Evolutionary conservation across 2,113 vertebrate species (phyloP).

Genomic region (Rallus limicola): DNA sequence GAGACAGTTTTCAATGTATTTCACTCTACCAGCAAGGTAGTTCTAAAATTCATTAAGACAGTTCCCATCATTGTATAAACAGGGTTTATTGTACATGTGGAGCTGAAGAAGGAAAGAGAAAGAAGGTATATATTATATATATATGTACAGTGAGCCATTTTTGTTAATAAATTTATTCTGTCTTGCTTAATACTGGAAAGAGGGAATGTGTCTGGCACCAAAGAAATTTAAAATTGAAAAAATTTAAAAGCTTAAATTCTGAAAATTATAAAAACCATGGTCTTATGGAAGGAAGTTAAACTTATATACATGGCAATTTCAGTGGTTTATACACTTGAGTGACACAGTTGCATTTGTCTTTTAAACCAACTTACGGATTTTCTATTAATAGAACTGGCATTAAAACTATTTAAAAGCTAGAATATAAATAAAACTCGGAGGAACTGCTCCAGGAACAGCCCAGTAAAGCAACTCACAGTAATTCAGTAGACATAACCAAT

Average conservation of each 20-base stretch:
- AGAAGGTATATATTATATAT: conserved; percentile 68
- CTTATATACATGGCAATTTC: conserved; percentile 67
- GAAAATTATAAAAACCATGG: conserved; percentile 76
- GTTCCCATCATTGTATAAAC: conserved; percentile 67
- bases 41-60: conserved; percentile 62
- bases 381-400: conserved; percentile 62
- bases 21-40: conserved; percentile 1
- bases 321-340: conserved; percentile 67
- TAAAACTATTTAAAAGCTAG: conserved; percentile 75
- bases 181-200: conserved; percentile 75
- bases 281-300: conserved; percentile 66
- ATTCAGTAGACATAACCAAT: conserved; percentile 56
- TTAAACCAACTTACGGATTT: conserved; percentile 55
- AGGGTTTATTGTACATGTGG: conserved; percentile 74
- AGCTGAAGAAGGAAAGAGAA: conserved; percentile 53
- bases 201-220: conserved; percentile 82
- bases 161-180: conserved; percentile 70
- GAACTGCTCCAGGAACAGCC: conserved; percentile 53
- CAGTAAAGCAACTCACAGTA: conserved; percentile 63
- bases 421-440: conserved; percentile 75
- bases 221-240: conserved; percentile 67
- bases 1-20: background rate
- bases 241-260: conserved; percentile 73
- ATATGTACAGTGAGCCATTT: conserved; percentile 73
- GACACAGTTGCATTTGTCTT: conserved; percentile 51